Evolutionary conservation across 2,888 invertebrate genomes (phyloP).

Genomic region (Ceraclea dissimilis): DNA sequence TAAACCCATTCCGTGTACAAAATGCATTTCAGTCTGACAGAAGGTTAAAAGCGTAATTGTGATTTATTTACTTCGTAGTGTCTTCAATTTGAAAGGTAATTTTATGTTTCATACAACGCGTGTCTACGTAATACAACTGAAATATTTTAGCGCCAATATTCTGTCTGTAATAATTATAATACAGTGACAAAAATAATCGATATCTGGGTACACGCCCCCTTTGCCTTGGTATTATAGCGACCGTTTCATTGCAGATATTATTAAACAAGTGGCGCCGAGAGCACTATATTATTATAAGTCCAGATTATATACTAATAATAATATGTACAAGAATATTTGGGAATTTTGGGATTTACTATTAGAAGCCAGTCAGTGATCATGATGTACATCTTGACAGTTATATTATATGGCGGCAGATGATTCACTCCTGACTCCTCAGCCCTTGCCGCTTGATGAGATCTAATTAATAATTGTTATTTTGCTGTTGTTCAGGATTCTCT

Average conservation of each 20-base stretch:
- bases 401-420: no score
- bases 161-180: not conserved
- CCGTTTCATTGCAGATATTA: not conserved
- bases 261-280: not conserved
- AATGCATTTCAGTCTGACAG: not conserved
- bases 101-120: not conserved
- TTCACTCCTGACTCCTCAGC: not conserved
- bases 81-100: not conserved
- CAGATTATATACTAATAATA: no score
- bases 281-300: no score
- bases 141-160: not conserved
- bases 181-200: conserved; percentile 7
- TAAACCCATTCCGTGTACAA: not conserved
- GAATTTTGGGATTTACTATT: no score
- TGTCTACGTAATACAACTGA: not conserved
- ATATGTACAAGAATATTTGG: no score
- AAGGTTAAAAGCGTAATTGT: not conserved
- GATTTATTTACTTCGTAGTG: not conserved
- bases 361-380: not conserved
- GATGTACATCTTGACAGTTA: no score
- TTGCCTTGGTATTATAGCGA: conserved; percentile 7
- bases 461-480: not conserved
- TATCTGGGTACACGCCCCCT: conserved; percentile 16
- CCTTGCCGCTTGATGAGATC: not conserved
- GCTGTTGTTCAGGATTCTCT: not conserved